These are phyloP conservation scores for Pachypanchax playfairii DNA, from an alignment of 2,113 vertebrate genomes.

Conservation along the genomic window DNA sequence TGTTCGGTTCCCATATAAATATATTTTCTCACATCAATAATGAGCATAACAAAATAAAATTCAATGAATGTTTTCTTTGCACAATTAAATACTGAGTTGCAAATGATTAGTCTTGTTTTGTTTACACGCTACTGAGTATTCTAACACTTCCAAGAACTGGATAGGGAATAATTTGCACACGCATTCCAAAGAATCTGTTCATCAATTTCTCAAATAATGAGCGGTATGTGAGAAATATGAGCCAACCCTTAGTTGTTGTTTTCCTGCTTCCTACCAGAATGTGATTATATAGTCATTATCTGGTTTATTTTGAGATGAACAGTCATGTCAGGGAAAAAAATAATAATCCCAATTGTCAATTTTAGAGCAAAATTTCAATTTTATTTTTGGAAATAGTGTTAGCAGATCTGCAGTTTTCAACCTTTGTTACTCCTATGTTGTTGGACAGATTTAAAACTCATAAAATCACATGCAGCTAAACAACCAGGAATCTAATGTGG, in stretches of 20 bases:
- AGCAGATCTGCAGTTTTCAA: slow-evolving; percentile 16
- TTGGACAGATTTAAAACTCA: slow-evolving; percentile 34
- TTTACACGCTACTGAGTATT: no score
- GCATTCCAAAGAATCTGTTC: background rate
- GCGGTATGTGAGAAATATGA: slow-evolving; percentile 19
- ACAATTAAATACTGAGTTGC: no score
- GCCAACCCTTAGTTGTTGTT: slow-evolving; percentile 15
- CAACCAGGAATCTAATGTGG: no score
- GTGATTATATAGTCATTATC: slow-evolving; percentile 47
- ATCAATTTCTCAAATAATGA: slow-evolving; percentile 10
- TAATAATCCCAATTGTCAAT: slow-evolving; percentile 11
- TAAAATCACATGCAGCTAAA: slow-evolving; percentile 16
- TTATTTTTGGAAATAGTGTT: slow-evolving; percentile 2
- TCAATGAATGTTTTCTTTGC: no score
- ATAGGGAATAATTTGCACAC: background rate
- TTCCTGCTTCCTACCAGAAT: slow-evolving; percentile 3
- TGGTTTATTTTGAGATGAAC: slow-evolving; percentile 24
- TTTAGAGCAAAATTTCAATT: background rate
- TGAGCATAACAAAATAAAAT: no score
- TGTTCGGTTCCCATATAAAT: no score
- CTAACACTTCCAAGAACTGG: background rate
- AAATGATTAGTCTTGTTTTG: no score
- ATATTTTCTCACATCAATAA: no score
- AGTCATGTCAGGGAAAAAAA: slow-evolving; percentile 3
- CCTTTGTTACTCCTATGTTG: slow-evolving; percentile 16